Conservation (phyloP, 2,113 vertebrate genomes). For the Pterocles gutturalis region DNA sequence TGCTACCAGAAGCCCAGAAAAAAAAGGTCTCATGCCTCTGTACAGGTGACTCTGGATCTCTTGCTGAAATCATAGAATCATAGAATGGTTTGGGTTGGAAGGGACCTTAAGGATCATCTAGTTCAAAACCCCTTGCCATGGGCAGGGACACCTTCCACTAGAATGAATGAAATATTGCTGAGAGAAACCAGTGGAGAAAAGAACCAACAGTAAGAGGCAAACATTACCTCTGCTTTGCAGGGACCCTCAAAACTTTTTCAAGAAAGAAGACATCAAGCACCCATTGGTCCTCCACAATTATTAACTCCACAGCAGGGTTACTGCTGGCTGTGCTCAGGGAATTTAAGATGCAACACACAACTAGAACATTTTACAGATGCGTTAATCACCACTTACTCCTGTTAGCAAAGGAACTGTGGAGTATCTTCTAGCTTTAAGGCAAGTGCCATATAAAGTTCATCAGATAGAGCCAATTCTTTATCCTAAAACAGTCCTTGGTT, state of each 20-base stretch:
- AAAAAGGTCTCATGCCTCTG: not conserved
- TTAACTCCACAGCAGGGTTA: not conserved
- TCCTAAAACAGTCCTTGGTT: not conserved
- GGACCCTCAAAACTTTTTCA: not conserved
- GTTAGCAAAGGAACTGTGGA: accelerated
- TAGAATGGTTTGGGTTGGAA: no score
- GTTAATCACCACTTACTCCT: not conserved
- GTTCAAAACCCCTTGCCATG: no score
- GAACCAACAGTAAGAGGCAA: not conserved
- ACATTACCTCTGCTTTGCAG: not conserved
- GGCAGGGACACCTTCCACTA: no score
- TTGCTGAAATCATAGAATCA: not conserved
- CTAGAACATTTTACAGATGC: not conserved
- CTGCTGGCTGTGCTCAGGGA: not conserved
- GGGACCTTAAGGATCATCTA: no score
- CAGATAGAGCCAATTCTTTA: not conserved
- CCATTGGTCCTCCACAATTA: not conserved
- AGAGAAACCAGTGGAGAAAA: not conserved
- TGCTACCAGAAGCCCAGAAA: not conserved
- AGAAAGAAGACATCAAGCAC: not conserved
- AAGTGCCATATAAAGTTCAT: not conserved
- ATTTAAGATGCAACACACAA: not conserved
- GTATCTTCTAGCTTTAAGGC: not conserved
- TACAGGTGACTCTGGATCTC: not conserved
- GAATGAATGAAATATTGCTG: not conserved